These are phyloP conservation scores for Sakesphorus luctuosus DNA, from an alignment of 2,113 vertebrate genomes.

Conservation along the genomic window DNA sequence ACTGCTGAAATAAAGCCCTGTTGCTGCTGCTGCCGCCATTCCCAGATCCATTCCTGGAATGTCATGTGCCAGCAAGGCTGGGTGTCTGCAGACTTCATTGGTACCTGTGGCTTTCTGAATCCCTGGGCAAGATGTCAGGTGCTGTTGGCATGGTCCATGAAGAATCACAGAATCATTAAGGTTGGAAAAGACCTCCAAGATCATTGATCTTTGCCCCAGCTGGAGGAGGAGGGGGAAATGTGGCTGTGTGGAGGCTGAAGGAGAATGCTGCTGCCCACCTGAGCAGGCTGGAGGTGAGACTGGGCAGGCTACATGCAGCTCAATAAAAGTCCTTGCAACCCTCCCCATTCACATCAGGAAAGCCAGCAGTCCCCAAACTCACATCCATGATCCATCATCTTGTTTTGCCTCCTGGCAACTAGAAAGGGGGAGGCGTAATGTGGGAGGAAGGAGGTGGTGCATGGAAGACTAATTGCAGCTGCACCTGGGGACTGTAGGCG, in stretches of 20 bases:
- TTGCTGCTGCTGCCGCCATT: not conserved
- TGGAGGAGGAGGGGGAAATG: not conserved
- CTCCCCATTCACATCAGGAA: fast-evolving
- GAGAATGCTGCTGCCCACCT: too few species aligned
- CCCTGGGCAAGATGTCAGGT: not conserved
- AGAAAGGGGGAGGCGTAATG: not conserved
- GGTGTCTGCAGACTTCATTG: not conserved
- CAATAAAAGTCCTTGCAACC: not conserved
- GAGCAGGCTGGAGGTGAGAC: not conserved
- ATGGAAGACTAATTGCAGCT: not conserved
- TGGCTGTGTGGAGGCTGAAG: not conserved
- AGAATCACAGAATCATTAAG: not conserved
- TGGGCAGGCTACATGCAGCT: not conserved
- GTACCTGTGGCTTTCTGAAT: not conserved
- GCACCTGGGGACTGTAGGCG: not conserved
- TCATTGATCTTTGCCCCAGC: not conserved
- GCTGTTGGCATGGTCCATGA: fast-evolving
- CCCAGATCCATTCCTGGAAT: not conserved
- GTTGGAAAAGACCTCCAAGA: not conserved
- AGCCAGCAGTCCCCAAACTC: not conserved
- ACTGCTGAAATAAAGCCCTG: not conserved
- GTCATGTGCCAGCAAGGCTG: not conserved
- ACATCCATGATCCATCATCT: not conserved
- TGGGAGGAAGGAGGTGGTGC: not conserved
- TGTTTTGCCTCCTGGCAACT: not conserved